Conservation (phyloP, 2,888 invertebrate species). For the Arctia plantaginis region DNA sequence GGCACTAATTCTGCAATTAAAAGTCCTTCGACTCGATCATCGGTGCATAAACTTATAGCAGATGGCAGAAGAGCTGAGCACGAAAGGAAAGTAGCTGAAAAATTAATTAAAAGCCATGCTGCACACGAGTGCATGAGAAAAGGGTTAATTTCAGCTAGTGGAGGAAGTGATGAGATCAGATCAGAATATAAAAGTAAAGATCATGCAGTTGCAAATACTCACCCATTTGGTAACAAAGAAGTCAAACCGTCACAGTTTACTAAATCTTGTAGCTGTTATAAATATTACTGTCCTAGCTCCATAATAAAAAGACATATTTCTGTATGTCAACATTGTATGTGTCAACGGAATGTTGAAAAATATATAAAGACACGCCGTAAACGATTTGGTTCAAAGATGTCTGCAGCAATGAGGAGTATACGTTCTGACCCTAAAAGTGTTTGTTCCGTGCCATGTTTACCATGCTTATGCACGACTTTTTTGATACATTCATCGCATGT, state of each 20-base stretch:
- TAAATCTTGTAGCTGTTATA: neutral
- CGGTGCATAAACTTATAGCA: neutral
- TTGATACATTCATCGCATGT: neutral
- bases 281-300: neutral
- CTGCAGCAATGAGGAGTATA: conserved; percentile 1
- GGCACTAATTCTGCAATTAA: neutral
- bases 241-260: neutral
- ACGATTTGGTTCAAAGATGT: conserved; percentile 2
- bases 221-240: neutral
- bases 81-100: neutral
- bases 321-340: neutral
- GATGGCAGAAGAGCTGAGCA: neutral
- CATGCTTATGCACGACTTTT: neutral
- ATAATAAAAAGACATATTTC: neutral
- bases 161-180: conserved; percentile 4
- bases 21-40: neutral
- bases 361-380: neutral
- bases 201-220: neutral
- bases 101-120: neutral
- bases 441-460: conserved; percentile 6
- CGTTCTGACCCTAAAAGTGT: neutral
- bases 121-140: neutral
- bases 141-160: neutral
- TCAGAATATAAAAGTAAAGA: neutral
- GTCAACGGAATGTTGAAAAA: neutral